Evolutionary conservation across 1,140 invertebrate genomes (phyloP), one percentile per base, ranked within the genome.

Genomic region (Papilio machaon): DNA sequence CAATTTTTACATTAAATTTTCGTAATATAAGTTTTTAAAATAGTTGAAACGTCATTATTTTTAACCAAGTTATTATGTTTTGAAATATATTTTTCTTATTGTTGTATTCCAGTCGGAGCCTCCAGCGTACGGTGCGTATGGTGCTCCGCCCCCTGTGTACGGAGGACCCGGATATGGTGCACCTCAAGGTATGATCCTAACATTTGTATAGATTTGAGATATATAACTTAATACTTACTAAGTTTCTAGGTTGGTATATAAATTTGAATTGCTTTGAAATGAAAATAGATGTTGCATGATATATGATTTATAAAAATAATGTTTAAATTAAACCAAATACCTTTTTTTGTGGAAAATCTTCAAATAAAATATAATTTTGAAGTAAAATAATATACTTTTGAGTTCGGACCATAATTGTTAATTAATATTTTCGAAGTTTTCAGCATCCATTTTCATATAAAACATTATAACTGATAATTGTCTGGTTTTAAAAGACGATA

Each of bases 101-200:
- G 11, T 49, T 49, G 15, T 54, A 17, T 84, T 85, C 9, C 83
- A 89, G 87, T 82, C 84, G 49, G 88, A 87, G 67, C 84, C 88
- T 5, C 87, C 87, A 1, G 84, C 86, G 3, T 92, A 92, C 74
- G 91, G 89, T 2, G 84, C 88, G 17, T 94, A 93, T 82, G 91
- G 91, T 2, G 91, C 91, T 35, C 91, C 91, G 74, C 91, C 91
- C 8, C 91, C 91, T 1, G 82, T 91, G 7, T 92, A 94, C 85
- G 92, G 91, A 47, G 91, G 92, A 0, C 88, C 91, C 43, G 91
- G 88, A 4, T 93, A 92, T 78, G 92, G 92, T 3, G 90, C 87
- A 0, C 91, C 90, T 0, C 92, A 90, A 88, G 92, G 92, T 93
- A 86, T 81, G 82, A 54, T 47, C 70, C 7, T 5, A 15, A 38